A percentile compares a stretch with the other conserved stretches of the same genome.
phyloP scores from a whole-genome alignment of 2,888 invertebrate species.

The Pegoplata infirma region DNA sequence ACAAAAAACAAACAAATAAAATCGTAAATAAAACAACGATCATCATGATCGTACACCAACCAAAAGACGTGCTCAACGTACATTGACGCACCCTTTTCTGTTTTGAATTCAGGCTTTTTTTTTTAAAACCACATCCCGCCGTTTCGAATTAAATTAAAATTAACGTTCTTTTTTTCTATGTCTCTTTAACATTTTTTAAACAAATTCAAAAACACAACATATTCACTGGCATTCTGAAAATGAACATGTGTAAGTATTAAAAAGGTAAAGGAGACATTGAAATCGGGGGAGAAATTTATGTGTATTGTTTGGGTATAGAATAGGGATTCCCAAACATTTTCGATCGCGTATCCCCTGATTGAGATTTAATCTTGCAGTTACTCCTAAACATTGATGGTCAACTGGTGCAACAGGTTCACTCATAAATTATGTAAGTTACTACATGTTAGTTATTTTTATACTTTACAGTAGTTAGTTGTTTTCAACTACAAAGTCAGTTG shows the following conservation, averaged over 20 bases:
- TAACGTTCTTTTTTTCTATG: slow-evolving; percentile 50
- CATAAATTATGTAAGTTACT: too few relatives aligned
- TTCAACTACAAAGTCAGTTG: too few relatives aligned
- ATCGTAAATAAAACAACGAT: slow-evolving; percentile 33
- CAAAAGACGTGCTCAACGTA: slow-evolving; percentile 18
- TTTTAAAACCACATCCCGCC: slow-evolving; percentile 63
- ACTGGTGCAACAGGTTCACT: too few relatives aligned
- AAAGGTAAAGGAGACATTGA: neutral
- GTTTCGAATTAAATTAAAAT: slow-evolving; percentile 57
- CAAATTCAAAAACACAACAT: slow-evolving; percentile 3
- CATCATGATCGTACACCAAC: slow-evolving; percentile 18
- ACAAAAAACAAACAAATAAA: slow-evolving; percentile 11
- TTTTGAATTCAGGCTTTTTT: slow-evolving; percentile 29
- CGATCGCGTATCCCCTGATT: too few relatives aligned
- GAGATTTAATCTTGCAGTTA: too few relatives aligned
- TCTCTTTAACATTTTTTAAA: slow-evolving; percentile 10
- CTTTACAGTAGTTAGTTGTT: too few relatives aligned
- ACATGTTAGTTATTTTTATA: too few relatives aligned
- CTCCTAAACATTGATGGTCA: too few relatives aligned
- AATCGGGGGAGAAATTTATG: neutral
- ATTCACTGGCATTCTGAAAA: neutral
- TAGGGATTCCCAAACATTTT: too few relatives aligned
- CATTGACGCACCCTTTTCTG: slow-evolving; percentile 56
- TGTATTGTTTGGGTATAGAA: too few relatives aligned
- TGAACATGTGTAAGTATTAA: too few relatives aligned